Evolutionary conservation across 2,113 vertebrate species (phyloP).

Genomic region (Engystomops pustulosus): DNA sequence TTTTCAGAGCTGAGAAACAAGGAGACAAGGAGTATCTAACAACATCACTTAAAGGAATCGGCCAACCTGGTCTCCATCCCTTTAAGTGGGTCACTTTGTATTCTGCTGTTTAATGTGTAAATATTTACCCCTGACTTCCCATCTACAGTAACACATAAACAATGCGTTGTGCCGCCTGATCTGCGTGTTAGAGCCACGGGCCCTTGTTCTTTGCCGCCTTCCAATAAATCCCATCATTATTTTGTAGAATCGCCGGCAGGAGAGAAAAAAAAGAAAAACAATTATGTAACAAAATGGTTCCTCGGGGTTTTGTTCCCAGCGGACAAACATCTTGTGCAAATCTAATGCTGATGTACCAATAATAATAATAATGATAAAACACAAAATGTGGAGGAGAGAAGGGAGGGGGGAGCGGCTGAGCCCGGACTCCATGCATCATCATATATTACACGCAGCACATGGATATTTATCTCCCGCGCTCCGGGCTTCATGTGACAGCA

Average conservation of each 20-base stretch:
- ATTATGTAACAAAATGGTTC: conserved; percentile 46
- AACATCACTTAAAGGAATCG: no score
- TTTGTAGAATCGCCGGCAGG: conserved; percentile 36
- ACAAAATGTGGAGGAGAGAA: not conserved
- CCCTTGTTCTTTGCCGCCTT: conserved; percentile 16
- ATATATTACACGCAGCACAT: conserved; percentile 21
- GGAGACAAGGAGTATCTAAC: no score
- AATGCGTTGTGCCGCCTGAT: not conserved
- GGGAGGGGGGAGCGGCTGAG: not conserved
- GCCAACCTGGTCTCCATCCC: no score
- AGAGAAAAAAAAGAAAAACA: not conserved
- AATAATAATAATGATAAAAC: conserved; percentile 27
- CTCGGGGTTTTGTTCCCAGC: conserved; percentile 32
- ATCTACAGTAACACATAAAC: conserved; percentile 25
- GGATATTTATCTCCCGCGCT: conserved; percentile 33
- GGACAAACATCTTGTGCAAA: conserved; percentile 49
- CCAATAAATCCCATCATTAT: conserved; percentile 51
- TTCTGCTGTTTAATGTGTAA: not conserved
- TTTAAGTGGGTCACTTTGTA: not conserved
- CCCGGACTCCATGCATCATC: conserved; percentile 26
- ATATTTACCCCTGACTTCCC: conserved; percentile 44
- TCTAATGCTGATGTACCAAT: conserved; percentile 47
- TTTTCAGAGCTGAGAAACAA: no score
- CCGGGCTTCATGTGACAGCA: conserved; percentile 40
- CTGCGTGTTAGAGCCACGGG: conserved; percentile 30